phyloP scores from a whole-genome alignment of 2,888 invertebrate genomes.

The Cyaniris semiargus region DNA sequence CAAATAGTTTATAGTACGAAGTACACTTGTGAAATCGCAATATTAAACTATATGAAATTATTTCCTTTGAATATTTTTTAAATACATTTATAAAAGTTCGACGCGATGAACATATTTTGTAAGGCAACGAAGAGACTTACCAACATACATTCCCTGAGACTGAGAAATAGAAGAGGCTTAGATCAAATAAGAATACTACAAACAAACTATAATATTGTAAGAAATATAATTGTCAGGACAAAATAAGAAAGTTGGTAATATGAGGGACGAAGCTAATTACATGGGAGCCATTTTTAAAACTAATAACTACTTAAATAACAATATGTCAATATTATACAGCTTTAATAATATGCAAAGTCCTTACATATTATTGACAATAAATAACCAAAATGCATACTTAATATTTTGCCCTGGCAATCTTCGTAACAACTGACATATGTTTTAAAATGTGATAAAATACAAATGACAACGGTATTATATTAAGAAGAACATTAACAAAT shows the following conservation, averaged over 20 bases:
- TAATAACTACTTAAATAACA: not conserved
- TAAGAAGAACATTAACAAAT: constrained; percentile 48
- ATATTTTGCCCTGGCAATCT: constrained; percentile 46
- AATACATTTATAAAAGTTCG: constrained; percentile 64
- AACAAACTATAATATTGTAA: constrained; percentile 41
- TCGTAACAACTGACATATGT: constrained; percentile 43
- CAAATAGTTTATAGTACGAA: constrained; percentile 62
- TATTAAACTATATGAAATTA: constrained; percentile 50
- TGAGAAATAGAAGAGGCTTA: constrained; percentile 74
- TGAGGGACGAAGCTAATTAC: not conserved
- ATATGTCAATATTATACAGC: not conserved
- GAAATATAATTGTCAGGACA: constrained; percentile 25
- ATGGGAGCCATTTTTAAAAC: not conserved
- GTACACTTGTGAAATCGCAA: constrained; percentile 55
- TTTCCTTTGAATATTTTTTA: constrained; percentile 74
- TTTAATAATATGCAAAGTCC: not conserved
- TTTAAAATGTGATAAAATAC: constrained; percentile 53
- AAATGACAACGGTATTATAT: constrained; percentile 50
- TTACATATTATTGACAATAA: constrained; percentile 5
- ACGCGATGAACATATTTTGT: constrained; percentile 66
- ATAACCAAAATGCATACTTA: not conserved
- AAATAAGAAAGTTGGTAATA: constrained; percentile 36
- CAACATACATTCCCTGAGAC: constrained; percentile 80
- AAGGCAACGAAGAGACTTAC: constrained; percentile 80
- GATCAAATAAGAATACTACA: constrained; percentile 54